Evolutionary conservation across 2,113 vertebrate genomes (phyloP).

Genomic region (Perca schrenkii): DNA sequence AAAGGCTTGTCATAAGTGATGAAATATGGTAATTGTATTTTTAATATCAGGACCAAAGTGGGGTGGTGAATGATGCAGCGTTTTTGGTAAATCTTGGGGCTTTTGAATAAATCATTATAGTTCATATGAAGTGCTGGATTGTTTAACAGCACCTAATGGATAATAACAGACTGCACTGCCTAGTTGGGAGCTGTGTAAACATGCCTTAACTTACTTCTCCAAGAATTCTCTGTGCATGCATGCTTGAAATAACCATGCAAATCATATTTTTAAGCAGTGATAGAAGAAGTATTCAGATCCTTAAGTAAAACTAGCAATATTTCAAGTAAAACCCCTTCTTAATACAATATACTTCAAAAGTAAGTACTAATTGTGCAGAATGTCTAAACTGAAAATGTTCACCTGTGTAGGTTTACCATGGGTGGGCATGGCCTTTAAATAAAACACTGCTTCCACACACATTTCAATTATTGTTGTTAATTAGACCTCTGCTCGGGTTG

Average conservation of each 20-base stretch:
- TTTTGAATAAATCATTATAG: conserved; percentile 44
- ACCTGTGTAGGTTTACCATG: background rate
- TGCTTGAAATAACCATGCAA: background rate
- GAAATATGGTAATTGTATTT: conserved; percentile 77
- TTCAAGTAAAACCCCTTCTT: background rate
- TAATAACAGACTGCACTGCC: conserved; percentile 14
- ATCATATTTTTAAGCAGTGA: background rate
- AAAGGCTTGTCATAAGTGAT: conserved; percentile 69
- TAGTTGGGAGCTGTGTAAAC: background rate
- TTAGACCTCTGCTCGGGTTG: too few relatives aligned
- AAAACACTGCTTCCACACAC: too few relatives aligned
- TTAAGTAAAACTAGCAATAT: background rate
- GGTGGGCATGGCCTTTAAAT: background rate
- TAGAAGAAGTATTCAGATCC: background rate
- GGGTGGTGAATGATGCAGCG: conserved; percentile 29
- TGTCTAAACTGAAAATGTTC: too few relatives aligned
- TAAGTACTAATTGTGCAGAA: background rate
- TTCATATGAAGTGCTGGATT: conserved; percentile 31
- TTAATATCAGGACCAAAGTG: conserved; percentile 64
- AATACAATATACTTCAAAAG: background rate
- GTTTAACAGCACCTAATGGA: conserved; percentile 7
- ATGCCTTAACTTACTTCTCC: background rate
- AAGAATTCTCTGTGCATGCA: background rate
- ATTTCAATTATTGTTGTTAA: too few relatives aligned
- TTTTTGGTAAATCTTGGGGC: conserved; percentile 33